phyloP scores from a whole-genome alignment of 2,888 invertebrate genomes.

The Autographa gamma region DNA sequence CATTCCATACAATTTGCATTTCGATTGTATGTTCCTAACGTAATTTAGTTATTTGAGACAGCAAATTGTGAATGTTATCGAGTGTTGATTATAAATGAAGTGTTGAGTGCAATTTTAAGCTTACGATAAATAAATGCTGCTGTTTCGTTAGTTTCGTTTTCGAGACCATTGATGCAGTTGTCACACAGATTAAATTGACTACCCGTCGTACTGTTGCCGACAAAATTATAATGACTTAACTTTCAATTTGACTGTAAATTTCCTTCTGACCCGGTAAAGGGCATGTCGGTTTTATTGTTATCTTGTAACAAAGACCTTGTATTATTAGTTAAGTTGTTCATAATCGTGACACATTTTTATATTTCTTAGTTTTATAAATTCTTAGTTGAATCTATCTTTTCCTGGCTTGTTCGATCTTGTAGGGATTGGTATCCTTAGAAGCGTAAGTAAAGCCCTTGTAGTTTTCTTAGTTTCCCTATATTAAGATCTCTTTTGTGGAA shows the following conservation, averaged over 20 bases:
- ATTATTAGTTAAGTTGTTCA: conserved; percentile 70
- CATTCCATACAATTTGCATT: conserved; percentile 40
- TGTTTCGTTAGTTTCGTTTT: conserved; percentile 5
- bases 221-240: conserved; percentile 20
- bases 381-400: conserved; percentile 69
- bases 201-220: conserved; percentile 10
- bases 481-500: conserved; percentile 75
- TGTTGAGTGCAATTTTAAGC: conserved; percentile 13
- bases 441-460: conserved; percentile 65
- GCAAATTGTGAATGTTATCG: conserved; percentile 17
- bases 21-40: conserved; percentile 16
- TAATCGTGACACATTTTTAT: conserved; percentile 66
- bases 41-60: conserved; percentile 15
- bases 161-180: conserved; percentile 13
- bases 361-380: conserved; percentile 65
- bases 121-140: conserved; percentile 11
- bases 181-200: conserved; percentile 9
- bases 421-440: conserved; percentile 64
- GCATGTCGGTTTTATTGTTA: conserved; percentile 40
- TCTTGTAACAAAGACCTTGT: conserved; percentile 53
- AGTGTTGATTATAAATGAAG: conserved; percentile 52
- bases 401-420: conserved; percentile 60
- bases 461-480: conserved; percentile 66
- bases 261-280: conserved; percentile 51
- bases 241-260: conserved; percentile 41